Evolutionary conservation across 1,140 invertebrate species (phyloP), one percentile per base, ranked within the genome.

Genomic region (Dolichoris vasculosae): DNA sequence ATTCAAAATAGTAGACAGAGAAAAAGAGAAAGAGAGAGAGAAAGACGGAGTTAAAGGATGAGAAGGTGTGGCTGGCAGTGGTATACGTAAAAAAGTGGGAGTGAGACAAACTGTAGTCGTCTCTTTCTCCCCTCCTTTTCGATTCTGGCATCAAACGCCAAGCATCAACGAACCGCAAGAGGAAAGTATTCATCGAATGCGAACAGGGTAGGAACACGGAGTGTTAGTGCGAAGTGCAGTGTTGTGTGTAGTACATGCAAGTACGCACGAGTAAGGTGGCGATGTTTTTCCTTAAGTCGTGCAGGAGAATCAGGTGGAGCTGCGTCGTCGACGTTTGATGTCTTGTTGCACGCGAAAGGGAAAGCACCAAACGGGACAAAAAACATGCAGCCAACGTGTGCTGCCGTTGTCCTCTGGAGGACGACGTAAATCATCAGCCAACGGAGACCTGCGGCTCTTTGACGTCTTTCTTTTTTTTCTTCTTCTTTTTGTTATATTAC

Each of bases 201-300:
- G 40, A 43, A 43, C 38, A 26, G 38, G 26, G 32, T 3, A n/a
- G 69, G 7, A 15, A 43, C 32, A 13, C 43, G 23, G 32, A 35
- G 30, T 13, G 32, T 13, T 35, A 32, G 17, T 38, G 32, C 9
- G 1, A 2, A n/a, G 32, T 20, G 1, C 30, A n/a, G 64, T 69
- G 11, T 32, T 35, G 20, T 35, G 20, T 35, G 32, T 35, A 43
- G 4, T 30, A 48, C 38, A 38, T 13, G 59, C 26, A 43, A n/a
- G 38, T n/a, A 64, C 11, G 55, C 26, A 3, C 13, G 48, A 73
- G 75, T 17, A 30, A 8, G 32, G 11, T 26, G 71, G 59, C 51
- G 59, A 83, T 83, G 82, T 59, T 77, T 67, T 83, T n/a, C 35
- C 35, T 67, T 11, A 73, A 43, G 73, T 8, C 38, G 51, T 43